Percentiles rank a stretch among this genome's conserved stretches.
Conservation (phyloP, 2,113 vertebrate species). For the Otolemur garnettii region DNA sequence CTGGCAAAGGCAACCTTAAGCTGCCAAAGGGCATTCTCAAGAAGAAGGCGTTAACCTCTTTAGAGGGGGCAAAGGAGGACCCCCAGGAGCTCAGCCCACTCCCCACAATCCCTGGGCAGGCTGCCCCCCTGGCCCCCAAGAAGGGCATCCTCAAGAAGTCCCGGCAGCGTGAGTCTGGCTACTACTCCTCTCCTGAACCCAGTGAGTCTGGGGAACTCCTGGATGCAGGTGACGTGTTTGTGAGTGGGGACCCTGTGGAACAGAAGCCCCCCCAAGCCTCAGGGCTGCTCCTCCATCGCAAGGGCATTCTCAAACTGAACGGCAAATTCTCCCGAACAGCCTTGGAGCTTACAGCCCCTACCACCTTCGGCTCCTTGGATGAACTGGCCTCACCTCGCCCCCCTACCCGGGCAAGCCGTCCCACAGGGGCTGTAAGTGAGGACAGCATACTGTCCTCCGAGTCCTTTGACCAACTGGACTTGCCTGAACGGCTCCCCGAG, state of each 20-base stretch:
- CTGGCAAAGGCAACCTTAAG: conserved; percentile 85
- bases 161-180: conserved; percentile 92
- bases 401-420: conserved; percentile 73
- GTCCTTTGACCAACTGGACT: conserved; percentile 96
- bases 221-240: conserved; percentile 82
- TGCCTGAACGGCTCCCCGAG: conserved; percentile 86
- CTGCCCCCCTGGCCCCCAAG: conserved; percentile 84
- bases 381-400: conserved; percentile 86
- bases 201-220: conserved; percentile 87
- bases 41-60: conserved; percentile 84
- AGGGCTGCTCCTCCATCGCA: conserved; percentile 80
- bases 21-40: conserved; percentile 96
- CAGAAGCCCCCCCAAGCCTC: conserved; percentile 73
- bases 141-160: conserved; percentile 98
- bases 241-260: conserved; percentile 62
- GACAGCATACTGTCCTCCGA: conserved; percentile 98
- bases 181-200: conserved; percentile 95
- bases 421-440: conserved; percentile 92
- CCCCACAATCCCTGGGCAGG: accelerated
- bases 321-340: conserved; percentile 92
- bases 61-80: not conserved
- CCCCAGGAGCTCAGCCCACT: accelerated
- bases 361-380: conserved; percentile 88
- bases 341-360: not conserved
- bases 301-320: conserved; percentile 95